Conservation (phyloP, 2,888 invertebrate genomes). For the Scaptomyza reducta region DNA sequence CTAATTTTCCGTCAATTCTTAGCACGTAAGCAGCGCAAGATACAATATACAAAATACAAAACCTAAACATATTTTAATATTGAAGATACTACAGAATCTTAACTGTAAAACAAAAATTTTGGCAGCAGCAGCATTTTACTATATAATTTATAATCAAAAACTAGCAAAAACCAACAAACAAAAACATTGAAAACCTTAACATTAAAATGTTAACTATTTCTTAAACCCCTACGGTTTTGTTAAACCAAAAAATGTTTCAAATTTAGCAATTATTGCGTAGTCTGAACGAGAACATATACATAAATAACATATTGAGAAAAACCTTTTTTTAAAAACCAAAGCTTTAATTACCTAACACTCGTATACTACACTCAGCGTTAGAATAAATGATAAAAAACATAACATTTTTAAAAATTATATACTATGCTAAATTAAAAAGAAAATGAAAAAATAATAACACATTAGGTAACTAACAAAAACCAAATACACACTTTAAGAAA, state of each 20-base stretch:
- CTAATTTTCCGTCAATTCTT: conserved; percentile 73
- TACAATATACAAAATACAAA: conserved; percentile 36
- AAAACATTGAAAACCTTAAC: conserved; percentile 41
- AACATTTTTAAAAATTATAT: conserved; percentile 47
- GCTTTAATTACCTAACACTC: conserved; percentile 72
- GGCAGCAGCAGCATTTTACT: conserved; percentile 68
- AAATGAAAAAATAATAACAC: conserved; percentile 24
- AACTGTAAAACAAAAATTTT: conserved; percentile 54
- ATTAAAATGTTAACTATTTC: conserved; percentile 61
- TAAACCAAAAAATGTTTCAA: conserved; percentile 42
- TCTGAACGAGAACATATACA: conserved; percentile 71
- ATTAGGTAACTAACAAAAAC: conserved; percentile 38
- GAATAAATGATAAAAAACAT: conserved; percentile 34
- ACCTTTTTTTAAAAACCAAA: conserved; percentile 57
- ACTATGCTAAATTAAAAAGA: conserved; percentile 46
- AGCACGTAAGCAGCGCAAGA: conserved; percentile 66
- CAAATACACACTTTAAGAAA: conserved; percentile 37
- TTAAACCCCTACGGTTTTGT: conserved; percentile 46
- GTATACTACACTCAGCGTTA: conserved; percentile 65
- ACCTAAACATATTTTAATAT: not conserved
- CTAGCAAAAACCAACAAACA: conserved; percentile 18
- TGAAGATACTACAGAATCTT: conserved; percentile 28
- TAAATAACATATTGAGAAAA: conserved; percentile 65
- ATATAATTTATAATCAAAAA: conserved; percentile 56
- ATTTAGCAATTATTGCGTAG: conserved; percentile 57